Conservation (phyloP, 1,140 invertebrate genomes). For the Calycopis cecrops region DNA sequence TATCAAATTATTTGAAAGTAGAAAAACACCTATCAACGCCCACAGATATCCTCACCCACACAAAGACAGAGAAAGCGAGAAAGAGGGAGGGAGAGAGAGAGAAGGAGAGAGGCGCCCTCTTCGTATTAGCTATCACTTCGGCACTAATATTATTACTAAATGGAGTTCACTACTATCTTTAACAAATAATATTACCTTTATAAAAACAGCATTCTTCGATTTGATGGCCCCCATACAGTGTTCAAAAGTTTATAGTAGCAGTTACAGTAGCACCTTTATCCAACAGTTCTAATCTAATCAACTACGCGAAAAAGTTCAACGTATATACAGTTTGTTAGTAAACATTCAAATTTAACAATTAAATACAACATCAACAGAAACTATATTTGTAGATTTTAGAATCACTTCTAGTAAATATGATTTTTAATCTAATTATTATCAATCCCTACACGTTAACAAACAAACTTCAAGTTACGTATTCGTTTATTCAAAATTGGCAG, state of each 20-base stretch:
- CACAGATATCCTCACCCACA: too few species aligned
- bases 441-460: neutral
- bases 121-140: too few species aligned
- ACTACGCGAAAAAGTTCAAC: neutral
- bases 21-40: too few species aligned
- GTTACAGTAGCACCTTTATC: constrained; percentile 16
- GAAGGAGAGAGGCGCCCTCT: too few species aligned
- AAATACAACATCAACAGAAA: constrained; percentile 1
- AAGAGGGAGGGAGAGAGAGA: too few species aligned
- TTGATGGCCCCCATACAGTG: constrained; percentile 67
- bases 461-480: constrained; percentile 39
- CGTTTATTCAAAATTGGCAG: constrained; percentile 44
- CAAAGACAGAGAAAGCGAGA: too few species aligned
- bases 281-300: neutral
- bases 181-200: constrained; percentile 57
- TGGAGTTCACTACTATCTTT: too few species aligned
- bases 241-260: constrained; percentile 35
- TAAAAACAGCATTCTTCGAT: constrained; percentile 59
- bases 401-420: neutral
- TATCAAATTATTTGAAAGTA: too few species aligned
- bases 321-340: constrained; percentile 10
- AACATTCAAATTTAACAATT: neutral
- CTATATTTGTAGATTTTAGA: neutral
- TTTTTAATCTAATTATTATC: constrained; percentile 1
- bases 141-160: too few species aligned